Conservation (phyloP, 2,797 vertebrate species). For the Liasis olivaceus region DNA sequence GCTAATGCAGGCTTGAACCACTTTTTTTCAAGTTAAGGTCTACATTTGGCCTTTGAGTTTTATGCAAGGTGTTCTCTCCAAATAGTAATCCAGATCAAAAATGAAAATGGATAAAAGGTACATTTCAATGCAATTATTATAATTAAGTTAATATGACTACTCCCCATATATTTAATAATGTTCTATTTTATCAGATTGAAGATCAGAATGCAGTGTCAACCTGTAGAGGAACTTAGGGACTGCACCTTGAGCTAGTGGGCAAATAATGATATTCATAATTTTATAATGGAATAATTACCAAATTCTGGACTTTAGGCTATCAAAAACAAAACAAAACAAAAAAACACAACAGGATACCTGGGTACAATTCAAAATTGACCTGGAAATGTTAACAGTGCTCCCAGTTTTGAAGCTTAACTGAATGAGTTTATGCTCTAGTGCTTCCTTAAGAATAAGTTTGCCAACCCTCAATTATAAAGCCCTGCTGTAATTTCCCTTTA, state of each 20-base stretch:
- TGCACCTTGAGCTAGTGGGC: not conserved
- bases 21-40: no score
- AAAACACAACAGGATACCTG: not conserved
- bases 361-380: not conserved
- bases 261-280: not conserved
- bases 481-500: not conserved
- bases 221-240: not conserved
- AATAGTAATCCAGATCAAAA: no score
- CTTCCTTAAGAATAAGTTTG: not conserved
- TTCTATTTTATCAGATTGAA: not conserved
- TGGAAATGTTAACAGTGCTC: not conserved
- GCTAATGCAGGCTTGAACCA: not conserved
- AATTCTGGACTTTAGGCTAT: not conserved
- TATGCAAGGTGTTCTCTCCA: no score
- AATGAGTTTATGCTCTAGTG: not conserved
- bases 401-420: not conserved
- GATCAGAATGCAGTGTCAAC: not conserved
- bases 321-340: not conserved
- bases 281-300: not conserved
- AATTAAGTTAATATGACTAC: not conserved
- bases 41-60: not conserved
- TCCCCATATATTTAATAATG: not conserved
- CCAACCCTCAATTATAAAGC: not conserved
- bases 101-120: no score
- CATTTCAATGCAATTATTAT: no score